Percentiles rank a stretch among this genome's conserved stretches.
phyloP scores from a whole-genome alignment of 2,888 invertebrate genomes.

The Cacoxenus indagator region DNA sequence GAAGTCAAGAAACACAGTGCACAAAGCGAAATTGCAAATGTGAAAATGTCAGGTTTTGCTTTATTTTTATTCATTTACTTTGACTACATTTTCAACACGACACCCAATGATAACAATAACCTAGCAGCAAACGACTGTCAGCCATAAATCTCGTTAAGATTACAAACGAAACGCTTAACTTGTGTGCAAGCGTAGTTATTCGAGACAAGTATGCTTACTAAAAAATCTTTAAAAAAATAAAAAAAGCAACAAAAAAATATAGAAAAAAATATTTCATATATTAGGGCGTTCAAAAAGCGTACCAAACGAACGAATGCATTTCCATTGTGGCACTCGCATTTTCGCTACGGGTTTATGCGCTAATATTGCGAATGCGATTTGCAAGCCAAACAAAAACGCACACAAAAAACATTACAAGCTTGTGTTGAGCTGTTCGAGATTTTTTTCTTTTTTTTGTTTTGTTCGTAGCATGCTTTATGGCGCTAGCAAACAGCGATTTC shows the following conservation, averaged over 20 bases:
- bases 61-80: too few species aligned
- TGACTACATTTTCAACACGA: too few species aligned
- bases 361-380: not conserved
- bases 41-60: too few species aligned
- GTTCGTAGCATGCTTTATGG: slow-evolving; percentile 12
- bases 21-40: too few species aligned
- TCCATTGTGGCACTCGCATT: not conserved
- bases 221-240: not conserved
- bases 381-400: not conserved
- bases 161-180: slow-evolving; percentile 51
- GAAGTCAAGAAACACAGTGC: too few species aligned
- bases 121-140: not conserved
- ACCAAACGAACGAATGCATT: not conserved
- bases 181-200: not conserved
- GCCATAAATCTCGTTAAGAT: slow-evolving; percentile 64
- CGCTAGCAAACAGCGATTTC: slow-evolving; percentile 1
- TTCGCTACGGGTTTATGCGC: not conserved
- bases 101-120: not conserved
- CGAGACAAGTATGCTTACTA: not conserved
- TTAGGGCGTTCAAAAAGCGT: not conserved
- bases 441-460: not conserved
- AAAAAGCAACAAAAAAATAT: not conserved
- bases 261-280: not conserved
- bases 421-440: too few species aligned
- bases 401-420: too few species aligned